A percentile compares a stretch with the other conserved stretches of the same genome.
These are phyloP conservation scores for Eristalinus sepulchralis DNA, from an alignment of 2,888 invertebrate genomes.

Conservation along the genomic window DNA sequence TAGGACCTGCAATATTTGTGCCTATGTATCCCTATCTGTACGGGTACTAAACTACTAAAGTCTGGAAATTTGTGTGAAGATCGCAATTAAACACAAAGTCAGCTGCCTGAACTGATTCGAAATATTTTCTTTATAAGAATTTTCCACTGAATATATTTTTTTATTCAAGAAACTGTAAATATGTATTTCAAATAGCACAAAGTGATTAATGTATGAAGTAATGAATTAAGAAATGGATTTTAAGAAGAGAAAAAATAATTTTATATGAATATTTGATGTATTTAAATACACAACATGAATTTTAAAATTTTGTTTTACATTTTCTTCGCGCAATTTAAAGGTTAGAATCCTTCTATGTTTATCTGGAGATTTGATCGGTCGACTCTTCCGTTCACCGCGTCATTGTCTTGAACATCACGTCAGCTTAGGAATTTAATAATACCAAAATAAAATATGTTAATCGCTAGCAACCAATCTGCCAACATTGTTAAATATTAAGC, in stretches of 20 bases:
- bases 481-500: too few species aligned
- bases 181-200: constrained; percentile 55
- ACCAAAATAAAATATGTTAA: too few species aligned
- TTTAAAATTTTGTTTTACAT: background rate
- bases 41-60: constrained; percentile 81
- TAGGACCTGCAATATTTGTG: constrained; percentile 85
- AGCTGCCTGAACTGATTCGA: background rate
- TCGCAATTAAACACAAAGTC: background rate
- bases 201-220: constrained; percentile 42
- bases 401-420: too few species aligned
- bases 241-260: constrained; percentile 46
- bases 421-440: too few species aligned
- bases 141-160: constrained; percentile 22
- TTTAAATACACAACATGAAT: background rate
- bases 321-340: too few species aligned
- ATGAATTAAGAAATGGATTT: constrained; percentile 11
- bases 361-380: too few species aligned
- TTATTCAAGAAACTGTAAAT: constrained; percentile 18
- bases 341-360: too few species aligned
- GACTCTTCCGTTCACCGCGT: too few species aligned
- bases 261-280: constrained; percentile 26
- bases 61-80: constrained; percentile 37
- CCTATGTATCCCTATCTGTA: constrained; percentile 84
- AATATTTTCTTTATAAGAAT: constrained; percentile 2
- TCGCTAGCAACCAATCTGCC: too few species aligned